Conservation (phyloP, 2,113 vertebrate species). For the Gulo gulo region DNA sequence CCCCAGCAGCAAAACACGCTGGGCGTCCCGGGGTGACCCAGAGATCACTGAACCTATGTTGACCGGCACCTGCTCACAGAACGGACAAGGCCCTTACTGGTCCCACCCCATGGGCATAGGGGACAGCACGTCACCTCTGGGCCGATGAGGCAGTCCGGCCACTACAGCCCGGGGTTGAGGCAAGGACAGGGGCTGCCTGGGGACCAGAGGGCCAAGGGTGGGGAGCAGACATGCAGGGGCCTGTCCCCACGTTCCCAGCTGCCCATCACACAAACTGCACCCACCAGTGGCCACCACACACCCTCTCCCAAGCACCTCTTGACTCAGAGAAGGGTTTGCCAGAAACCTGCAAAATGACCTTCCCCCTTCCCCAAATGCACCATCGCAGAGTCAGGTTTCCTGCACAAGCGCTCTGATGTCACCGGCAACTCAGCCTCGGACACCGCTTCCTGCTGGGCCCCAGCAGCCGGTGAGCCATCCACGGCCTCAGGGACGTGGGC, state of each 20-base stretch:
- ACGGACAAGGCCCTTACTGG: neutral
- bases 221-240: neutral
- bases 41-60: no score
- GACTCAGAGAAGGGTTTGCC: neutral
- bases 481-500: neutral
- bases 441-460: neutral
- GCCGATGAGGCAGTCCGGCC: neutral
- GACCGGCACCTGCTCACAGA: neutral
- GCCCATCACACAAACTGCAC: neutral
- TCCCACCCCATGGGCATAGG: fast-evolving
- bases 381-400: neutral
- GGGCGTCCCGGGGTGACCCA: neutral
- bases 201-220: neutral
- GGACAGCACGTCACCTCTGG: neutral
- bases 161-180: fast-evolving
- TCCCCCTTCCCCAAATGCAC: no score
- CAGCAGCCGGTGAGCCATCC: fast-evolving
- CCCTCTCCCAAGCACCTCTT: neutral
- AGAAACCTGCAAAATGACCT: neutral
- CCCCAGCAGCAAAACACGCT: fast-evolving
- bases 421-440: neutral
- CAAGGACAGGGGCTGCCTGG: neutral
- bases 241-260: neutral
- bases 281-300: fast-evolving
- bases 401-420: neutral